A percentile compares a stretch with the other conserved stretches of the same genome.
Conservation (phyloP, 1,140 invertebrate species). For the Saxidomus purpurata region DNA sequence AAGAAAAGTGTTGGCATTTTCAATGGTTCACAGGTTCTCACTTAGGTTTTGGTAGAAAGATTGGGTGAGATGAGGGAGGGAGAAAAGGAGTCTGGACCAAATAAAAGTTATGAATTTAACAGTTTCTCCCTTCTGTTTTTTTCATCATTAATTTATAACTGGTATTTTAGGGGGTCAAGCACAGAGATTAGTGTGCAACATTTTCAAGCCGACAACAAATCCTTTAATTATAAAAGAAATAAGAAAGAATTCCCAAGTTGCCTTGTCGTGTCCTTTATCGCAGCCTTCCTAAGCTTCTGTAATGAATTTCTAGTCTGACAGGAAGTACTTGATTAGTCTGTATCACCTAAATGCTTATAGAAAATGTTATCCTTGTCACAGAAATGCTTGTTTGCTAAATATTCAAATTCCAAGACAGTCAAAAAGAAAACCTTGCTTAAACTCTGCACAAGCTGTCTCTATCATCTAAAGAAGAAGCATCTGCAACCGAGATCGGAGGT, state of each 20-base stretch:
- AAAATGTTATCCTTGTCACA: not conserved
- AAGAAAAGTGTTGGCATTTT: no score
- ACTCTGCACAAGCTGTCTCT: no score
- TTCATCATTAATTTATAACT: not conserved
- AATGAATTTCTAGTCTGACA: conserved; percentile 31
- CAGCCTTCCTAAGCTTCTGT: not conserved
- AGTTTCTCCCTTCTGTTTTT: no score
- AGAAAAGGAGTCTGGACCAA: no score
- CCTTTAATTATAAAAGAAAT: conserved; percentile 55
- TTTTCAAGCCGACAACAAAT: conserved; percentile 21
- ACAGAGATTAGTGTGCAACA: not conserved
- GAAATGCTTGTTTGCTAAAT: not conserved
- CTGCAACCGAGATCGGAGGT: no score
- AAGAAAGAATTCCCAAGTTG: conserved; percentile 39
- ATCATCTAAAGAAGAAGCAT: no score
- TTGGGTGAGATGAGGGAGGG: no score
- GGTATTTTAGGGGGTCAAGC: not conserved
- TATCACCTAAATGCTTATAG: conserved; percentile 37
- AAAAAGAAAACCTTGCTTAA: no score
- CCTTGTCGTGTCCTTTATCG: conserved; percentile 35
- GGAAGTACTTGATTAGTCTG: conserved; percentile 32
- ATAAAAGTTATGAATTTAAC: no score
- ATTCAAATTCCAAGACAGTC: no score
- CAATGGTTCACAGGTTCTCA: no score
- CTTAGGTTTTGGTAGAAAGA: no score